Conservation (phyloP, 2,888 invertebrate genomes). For the Apoderus coryli region DNA sequence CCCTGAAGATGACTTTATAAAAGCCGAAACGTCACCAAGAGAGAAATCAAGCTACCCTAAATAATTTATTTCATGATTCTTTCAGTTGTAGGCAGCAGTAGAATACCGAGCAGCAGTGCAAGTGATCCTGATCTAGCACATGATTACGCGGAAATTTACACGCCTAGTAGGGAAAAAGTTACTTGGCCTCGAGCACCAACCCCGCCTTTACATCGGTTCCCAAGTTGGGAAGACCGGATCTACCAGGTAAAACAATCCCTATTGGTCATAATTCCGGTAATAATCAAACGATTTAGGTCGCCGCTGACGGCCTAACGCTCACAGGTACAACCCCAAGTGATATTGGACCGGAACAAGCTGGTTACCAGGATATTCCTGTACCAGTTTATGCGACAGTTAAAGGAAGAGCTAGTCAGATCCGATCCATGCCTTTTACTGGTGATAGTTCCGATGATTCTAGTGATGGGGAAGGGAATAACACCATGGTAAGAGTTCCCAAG, state of each 20-base stretch:
- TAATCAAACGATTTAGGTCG: slow-evolving; percentile 26
- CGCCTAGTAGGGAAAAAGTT: slow-evolving; percentile 60
- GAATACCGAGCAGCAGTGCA: slow-evolving; percentile 46
- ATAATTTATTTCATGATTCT: too few relatives aligned
- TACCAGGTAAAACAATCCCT: slow-evolving; percentile 57
- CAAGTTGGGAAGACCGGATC: slow-evolving; percentile 86
- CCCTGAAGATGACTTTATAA: too few relatives aligned
- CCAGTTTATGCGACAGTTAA: slow-evolving; percentile 94
- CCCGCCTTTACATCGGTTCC: slow-evolving; percentile 67
- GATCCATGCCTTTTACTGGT: slow-evolving; percentile 90
- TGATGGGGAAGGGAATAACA: slow-evolving; percentile 63
- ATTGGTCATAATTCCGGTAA: background rate
- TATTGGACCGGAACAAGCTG: slow-evolving; percentile 41
- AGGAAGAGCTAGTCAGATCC: slow-evolving; percentile 89
- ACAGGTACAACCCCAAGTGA: slow-evolving; percentile 32
- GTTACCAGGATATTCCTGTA: slow-evolving; percentile 81
- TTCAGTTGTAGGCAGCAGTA: slow-evolving; percentile 30
- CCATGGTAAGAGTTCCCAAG: slow-evolving; percentile 24
- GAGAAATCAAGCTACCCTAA: too few relatives aligned
- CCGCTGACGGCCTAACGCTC: slow-evolving; percentile 40
- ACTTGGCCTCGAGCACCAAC: slow-evolving; percentile 54
- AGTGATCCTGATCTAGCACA: slow-evolving; percentile 57
- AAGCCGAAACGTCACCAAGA: too few relatives aligned
- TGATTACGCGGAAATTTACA: slow-evolving; percentile 90
- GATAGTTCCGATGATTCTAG: slow-evolving; percentile 92